Evolutionary conservation across 2,113 vertebrate genomes (phyloP), one percentile per base, ranked within the genome.

Genomic region (Rhea pennata): DNA sequence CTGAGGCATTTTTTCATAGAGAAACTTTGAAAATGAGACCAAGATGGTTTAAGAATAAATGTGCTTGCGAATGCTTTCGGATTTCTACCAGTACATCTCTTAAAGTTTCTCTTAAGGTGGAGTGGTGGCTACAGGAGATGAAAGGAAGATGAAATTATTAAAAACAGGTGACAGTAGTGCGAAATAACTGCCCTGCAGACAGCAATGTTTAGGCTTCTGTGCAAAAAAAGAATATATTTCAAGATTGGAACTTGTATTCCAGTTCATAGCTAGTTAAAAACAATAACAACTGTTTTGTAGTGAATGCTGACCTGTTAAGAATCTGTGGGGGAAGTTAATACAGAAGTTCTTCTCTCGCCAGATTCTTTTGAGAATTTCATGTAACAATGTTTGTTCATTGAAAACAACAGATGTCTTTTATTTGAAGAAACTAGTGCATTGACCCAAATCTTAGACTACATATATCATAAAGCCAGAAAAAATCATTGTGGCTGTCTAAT

Each of bases 221-320:
- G n/a, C 85, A 83, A 74, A 72, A 95, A 72, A 94, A 81, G 36
- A 93, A 27, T 73, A 9, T 85, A 84, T 95, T 66, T 85, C 62
- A 48, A 56, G 87, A 15, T 62, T 85, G 71, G 26, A 79, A 16
- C n/a, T 95, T 33, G 7, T 66, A 5, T 39, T 82, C 70, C 19
- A 42, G 24, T 33, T 69, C 42, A 31, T 50, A 0, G n/a, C 27
- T 9, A 84, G n/a, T 24, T 79, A 46, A 51, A 80, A 88, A 70
- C 44, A 74, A 66, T 40, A 79, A 54, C 54, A 51, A 78, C 39
- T 58, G 20, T 72, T 51, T 75, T 89, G 15, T 56, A 58, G 65
- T 94, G 82, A 94, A 95, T 80, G 83, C 83, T 97, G 97, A 89
- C 95, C 92, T 89, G 78, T 50, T 83, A 91, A 73, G 95, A 97